Evolutionary conservation across 2,797 vertebrate genomes (phyloP).

Genomic region (Peromyscus attwateri): DNA sequence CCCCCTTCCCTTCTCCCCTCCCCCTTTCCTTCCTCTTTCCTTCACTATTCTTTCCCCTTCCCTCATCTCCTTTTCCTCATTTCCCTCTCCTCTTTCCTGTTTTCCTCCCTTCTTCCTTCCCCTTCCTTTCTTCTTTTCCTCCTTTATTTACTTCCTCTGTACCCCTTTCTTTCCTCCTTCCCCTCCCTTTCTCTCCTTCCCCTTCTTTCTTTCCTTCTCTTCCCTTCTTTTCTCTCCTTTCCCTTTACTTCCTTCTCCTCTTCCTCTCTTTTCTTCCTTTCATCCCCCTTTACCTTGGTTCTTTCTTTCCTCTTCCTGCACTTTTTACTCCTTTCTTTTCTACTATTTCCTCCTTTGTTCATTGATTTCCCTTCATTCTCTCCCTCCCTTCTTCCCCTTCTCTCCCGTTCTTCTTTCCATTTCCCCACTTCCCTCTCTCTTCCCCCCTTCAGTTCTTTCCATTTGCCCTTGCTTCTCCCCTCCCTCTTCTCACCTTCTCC

Average conservation of each 20-base stretch:
- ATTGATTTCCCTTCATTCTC: background rate
- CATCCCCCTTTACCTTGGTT: no score
- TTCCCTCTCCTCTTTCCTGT: background rate
- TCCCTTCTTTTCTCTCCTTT: background rate
- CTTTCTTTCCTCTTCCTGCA: no score
- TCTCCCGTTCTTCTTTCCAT: background rate
- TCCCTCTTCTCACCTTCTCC: background rate
- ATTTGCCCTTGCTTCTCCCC: background rate
- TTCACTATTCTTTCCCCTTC: no score
- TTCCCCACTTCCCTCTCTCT: background rate
- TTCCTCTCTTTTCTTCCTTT: background rate
- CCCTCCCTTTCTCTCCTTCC: background rate
- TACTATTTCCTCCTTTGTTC: background rate
- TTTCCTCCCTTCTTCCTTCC: background rate
- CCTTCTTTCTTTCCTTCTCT: background rate
- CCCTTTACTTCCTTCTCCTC: rapidly evolving
- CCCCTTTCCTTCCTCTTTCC: background rate
- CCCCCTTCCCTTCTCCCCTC: no score
- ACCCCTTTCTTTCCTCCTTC: background rate
- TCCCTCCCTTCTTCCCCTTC: background rate
- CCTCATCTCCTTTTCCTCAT: no score
- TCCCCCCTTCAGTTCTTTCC: background rate
- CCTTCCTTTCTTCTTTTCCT: background rate
- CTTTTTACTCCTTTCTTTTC: background rate
- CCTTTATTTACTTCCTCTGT: no score